These are phyloP conservation scores for Drosophila kurseongensis DNA, from an alignment of 1,140 invertebrate species.

Conservation along the genomic window DNA sequence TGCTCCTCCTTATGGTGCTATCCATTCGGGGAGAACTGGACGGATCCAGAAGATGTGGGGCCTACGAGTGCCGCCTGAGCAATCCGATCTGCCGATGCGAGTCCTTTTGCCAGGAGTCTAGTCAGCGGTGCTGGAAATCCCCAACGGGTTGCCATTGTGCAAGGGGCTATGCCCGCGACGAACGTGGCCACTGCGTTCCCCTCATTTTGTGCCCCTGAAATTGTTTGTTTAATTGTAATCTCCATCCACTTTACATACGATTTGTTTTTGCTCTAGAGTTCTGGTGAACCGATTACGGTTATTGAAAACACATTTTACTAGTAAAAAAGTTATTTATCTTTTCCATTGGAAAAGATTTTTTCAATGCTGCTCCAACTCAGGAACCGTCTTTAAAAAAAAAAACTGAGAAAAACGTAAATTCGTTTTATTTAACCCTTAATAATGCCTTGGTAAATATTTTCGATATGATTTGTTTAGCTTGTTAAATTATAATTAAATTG, in stretches of 20 bases:
- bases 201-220: constrained; percentile 16
- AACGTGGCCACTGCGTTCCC: constrained; percentile 18
- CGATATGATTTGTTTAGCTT: neutral
- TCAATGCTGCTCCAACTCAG: too few relatives aligned
- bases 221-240: neutral
- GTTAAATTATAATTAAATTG: constrained; percentile 4
- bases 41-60: constrained; percentile 14
- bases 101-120: constrained; percentile 25
- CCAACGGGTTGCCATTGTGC: constrained; percentile 34
- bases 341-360: too few relatives aligned
- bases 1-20: neutral
- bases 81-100: constrained; percentile 24
- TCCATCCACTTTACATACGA: neutral
- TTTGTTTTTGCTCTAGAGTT: too few relatives aligned
- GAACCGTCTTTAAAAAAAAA: too few relatives aligned
- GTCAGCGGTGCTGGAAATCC: constrained; percentile 26
- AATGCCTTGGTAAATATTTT: too few relatives aligned
- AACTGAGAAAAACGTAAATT: too few relatives aligned
- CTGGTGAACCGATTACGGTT: too few relatives aligned
- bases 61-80: constrained; percentile 19
- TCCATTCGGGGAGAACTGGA: neutral
- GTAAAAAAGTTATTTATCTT: too few relatives aligned
- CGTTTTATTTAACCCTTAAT: too few relatives aligned
- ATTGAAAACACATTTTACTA: too few relatives aligned
- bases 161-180: constrained; percentile 27